A percentile compares a stretch with the other conserved stretches of the same genome.
phyloP scores from a whole-genome alignment of 2,797 vertebrate genomes.

The Brachyrhaphis roseni region DNA sequence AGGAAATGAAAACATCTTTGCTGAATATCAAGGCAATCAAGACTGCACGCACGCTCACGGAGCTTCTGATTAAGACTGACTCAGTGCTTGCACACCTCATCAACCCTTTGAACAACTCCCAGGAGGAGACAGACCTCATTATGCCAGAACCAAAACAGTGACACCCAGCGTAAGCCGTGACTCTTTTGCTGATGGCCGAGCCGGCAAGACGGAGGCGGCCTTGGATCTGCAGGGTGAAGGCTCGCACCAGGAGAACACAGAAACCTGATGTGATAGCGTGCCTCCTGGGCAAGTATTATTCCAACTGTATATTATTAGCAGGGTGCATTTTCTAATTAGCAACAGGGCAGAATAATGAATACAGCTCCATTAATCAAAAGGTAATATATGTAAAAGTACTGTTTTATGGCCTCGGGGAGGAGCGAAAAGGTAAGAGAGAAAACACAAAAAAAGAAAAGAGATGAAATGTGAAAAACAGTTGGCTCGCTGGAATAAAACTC shows the following conservation, averaged over 20 bases:
- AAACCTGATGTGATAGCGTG: conserved; percentile 77
- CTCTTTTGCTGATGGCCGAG: conserved; percentile 76
- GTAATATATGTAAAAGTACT: conserved; percentile 89
- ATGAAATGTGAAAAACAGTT: conserved; percentile 72
- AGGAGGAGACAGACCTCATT: conserved; percentile 74
- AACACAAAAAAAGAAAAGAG: conserved; percentile 73
- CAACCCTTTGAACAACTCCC: conserved; percentile 71
- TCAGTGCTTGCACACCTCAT: conserved; percentile 70
- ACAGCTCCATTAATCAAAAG: conserved; percentile 89
- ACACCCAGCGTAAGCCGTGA: conserved; percentile 68
- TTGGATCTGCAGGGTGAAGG: conserved; percentile 54
- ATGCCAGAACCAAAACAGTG: conserved; percentile 73
- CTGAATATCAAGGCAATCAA: conserved; percentile 39
- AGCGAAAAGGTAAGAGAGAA: conserved; percentile 76
- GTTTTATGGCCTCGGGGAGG: conserved; percentile 82
- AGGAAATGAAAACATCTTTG: conserved; percentile 43
- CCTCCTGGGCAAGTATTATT: conserved; percentile 86
- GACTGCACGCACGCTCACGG: conserved; percentile 46
- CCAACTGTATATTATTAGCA: conserved; percentile 86
- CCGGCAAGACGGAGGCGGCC: conserved; percentile 46
- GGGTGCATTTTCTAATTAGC: conserved; percentile 87
- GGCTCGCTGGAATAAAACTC: conserved; percentile 63
- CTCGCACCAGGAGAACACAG: conserved; percentile 45
- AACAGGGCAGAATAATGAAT: conserved; percentile 88
- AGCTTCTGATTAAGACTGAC: conserved; percentile 76